Evolutionary conservation across 2,113 vertebrate genomes (phyloP).

Genomic region (Corythoichthys intestinalis): DNA sequence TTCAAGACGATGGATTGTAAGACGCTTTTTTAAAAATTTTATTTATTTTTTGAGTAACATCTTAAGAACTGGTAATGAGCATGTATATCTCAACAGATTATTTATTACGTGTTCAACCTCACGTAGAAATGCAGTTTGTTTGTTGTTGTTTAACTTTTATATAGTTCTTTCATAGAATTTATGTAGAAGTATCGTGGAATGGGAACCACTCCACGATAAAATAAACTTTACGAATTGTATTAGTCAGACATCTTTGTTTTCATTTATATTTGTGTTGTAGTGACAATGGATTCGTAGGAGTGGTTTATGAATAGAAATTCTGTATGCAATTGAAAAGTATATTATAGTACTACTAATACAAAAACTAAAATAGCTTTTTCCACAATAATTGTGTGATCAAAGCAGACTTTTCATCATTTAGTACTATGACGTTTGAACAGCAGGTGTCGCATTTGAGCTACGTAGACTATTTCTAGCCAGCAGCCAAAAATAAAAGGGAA

Average conservation of each 20-base stretch:
- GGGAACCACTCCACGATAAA: background rate
- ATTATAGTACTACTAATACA: background rate
- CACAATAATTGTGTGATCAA: background rate
- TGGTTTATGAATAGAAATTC: background rate
- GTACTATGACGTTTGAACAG: conserved; percentile 19
- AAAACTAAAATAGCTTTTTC: background rate
- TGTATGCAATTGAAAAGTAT: background rate
- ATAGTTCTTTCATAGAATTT: background rate
- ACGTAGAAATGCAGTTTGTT: background rate
- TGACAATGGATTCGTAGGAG: background rate
- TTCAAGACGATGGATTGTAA: conserved; percentile 33
- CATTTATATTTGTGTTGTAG: background rate
- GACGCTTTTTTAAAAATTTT: conserved; percentile 17
- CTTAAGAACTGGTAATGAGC: background rate
- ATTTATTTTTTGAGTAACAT: background rate
- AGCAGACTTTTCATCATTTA: background rate
- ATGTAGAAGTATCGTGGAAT: background rate
- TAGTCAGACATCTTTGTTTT: background rate
- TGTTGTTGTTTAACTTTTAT: background rate
- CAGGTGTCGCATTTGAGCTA: conserved; percentile 49
- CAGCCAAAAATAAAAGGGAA: background rate
- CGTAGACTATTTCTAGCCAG: background rate
- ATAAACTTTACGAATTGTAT: background rate
- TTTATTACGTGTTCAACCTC: background rate
- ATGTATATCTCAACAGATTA: conserved; percentile 2